A percentile compares a stretch with the other conserved stretches of the same genome.
Evolutionary conservation across 92 coral and sea anemone genomes (phyloP).

Genomic region (Ricordea florida): DNA sequence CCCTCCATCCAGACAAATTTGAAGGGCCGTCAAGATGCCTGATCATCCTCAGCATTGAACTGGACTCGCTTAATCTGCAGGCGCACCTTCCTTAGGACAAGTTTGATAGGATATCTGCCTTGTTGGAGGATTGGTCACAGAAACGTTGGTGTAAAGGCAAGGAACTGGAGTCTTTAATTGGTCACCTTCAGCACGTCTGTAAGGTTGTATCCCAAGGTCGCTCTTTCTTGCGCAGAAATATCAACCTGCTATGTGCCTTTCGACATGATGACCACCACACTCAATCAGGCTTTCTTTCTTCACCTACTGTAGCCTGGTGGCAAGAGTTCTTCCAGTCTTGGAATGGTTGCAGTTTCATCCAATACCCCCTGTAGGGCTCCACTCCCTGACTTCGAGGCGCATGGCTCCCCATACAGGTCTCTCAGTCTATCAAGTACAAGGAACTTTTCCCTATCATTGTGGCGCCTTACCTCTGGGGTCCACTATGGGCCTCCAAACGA

Average conservation of each 20-base stretch:
- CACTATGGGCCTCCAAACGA: background rate
- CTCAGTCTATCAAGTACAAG: constrained; percentile 17
- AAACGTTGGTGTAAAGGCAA: constrained; percentile 6
- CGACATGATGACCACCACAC: background rate
- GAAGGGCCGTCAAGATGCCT: background rate
- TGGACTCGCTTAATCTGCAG: background rate
- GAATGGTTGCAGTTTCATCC: background rate
- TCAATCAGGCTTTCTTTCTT: background rate
- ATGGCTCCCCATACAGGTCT: constrained; percentile 5
- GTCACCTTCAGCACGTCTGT: constrained; percentile 28
- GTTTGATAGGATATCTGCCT: background rate
- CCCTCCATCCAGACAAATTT: constrained; percentile 9
- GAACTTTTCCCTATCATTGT: constrained; percentile 18
- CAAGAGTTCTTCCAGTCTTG: background rate
- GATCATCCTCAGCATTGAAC: background rate
- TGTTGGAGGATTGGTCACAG: constrained; percentile 5
- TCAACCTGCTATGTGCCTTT: constrained; percentile 1
- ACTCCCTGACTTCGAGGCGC: constrained; percentile 5
- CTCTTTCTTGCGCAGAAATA: constrained; percentile 9
- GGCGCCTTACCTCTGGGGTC: constrained; percentile 13
- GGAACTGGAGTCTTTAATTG: constrained; percentile 35
- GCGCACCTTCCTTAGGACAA: constrained; percentile 2
- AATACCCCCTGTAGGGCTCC: constrained; percentile 18
- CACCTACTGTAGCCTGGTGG: constrained; percentile 35
- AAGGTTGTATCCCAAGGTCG: constrained; percentile 7